Base-by-base conservation (phyloP, 2,797 vertebrate genomes). In the Xiphorhynchus erythropygius region DNA sequence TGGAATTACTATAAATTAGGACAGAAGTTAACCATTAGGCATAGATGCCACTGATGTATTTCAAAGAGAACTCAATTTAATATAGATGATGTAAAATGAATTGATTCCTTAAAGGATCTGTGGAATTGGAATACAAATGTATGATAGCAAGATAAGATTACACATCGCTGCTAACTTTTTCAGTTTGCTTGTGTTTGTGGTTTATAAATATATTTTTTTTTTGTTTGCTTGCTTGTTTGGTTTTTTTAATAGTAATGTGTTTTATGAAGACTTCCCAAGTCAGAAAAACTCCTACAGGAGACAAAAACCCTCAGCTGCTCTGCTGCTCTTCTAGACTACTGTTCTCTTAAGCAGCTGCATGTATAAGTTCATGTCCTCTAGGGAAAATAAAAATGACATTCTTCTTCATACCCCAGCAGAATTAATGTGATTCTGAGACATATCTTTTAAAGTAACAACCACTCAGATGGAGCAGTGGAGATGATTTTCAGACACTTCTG, bases 151-250 rank as follows among this genome's bases (percentile, higher is more conserved):
- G 12, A 18, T 46, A 19, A 41, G 4, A 57, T 41, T 50, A 18
- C 3, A 25, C 23, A 47, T 42, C 35, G 3, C 2, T 84, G 23
- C 8, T 22, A 49, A 35, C 8, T 69, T 79, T 76, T 89, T 30
- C 15, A n/a, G 4, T 11, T 47, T n/a, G 3, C 28, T 57, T 77
- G 8, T 21, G 4, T 3, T 39, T 13, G 9, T 1, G 2, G 3
- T 62, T 63, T 68, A 50, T 4, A 27, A 33, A n/a, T 17, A n/a
- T 17, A 39, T 0, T 3, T 25, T 49, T 27, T 49, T 24, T 25
- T 49, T 25, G 24, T 27, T 49, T 49, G 15, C 13, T 49, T 15
- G 46, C 6, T 46, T 46, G 19, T 3, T 46, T 46, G 10, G 3
- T 49, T 37, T 63, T 62, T 87, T 52, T 50, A 33, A 35, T 21